Base-by-base conservation (phyloP, 1,140 invertebrate genomes). In the Cyphomyrmex costatus region DNA sequence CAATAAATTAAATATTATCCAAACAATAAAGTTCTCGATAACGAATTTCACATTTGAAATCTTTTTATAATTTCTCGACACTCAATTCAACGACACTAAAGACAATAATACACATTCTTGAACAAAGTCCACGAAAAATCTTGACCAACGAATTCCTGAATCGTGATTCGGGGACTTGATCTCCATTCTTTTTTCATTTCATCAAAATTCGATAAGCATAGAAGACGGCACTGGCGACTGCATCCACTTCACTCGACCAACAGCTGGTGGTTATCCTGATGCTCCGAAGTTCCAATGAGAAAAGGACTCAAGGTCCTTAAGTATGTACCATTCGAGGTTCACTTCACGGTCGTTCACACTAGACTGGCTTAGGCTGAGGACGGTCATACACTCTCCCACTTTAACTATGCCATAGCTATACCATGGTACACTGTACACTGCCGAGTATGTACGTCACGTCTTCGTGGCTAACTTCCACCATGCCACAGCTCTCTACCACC, bases 301-400 rank as follows among this genome's bases (percentile, higher is more conserved):
- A 5, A 27, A 30, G 53, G 24, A 61, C 61, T 78, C 79, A 73
- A 73, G 79, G 68, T 83, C 56, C 60, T 21, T 42, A 60, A 49
- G 56, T 30, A 49, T 65, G 56, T 77, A 87, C 89, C 74, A 70
- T 83, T 87, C 89, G 90, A 88, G 68, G 77, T 89, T 91, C 53
- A 74, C 91, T 86, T 86, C 71, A 91, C 92, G 92, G 92, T 93
- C 92, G 92, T 93, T 93, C 92, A 93, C 92, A 92, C 91, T 89
- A 86, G 79, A 93, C 92, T 93, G 92, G 85, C 91, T 91, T 74
- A 88, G 86, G 53, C 79, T 85, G 89, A 91, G 80, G 85, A 89
- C 87, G 86, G 85, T 90, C 89, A 89, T 88, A 92, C 86, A 78
- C 88, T 92, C 92, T 92, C 90, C 91, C 90, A 92, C 91, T 88